Conservation (phyloP, 2,888 invertebrate species). For the Argyresthia albistria region DNA sequence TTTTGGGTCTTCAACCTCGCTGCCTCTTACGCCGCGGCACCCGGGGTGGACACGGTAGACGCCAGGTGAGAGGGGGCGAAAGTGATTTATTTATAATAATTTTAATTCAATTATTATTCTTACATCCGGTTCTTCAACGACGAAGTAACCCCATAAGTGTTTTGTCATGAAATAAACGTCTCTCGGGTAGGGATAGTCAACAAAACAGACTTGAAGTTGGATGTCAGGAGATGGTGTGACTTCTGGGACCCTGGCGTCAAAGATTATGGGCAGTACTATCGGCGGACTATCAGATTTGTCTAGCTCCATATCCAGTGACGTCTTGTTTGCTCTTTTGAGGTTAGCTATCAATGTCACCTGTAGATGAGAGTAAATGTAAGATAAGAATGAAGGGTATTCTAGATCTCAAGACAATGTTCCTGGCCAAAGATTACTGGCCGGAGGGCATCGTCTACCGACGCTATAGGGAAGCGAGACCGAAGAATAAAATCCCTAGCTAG, state of each 20-base stretch:
- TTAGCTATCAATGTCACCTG: slow-evolving; percentile 72
- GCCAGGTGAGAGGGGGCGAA: no score
- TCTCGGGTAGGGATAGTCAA: slow-evolving; percentile 66
- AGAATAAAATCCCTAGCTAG: no score
- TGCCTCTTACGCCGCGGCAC: no score
- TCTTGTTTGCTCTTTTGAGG: slow-evolving; percentile 51
- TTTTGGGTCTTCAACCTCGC: not conserved
- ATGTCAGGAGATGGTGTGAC: slow-evolving; percentile 64
- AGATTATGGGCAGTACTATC: slow-evolving; percentile 62
- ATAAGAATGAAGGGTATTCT: no score
- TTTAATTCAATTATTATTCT: not conserved
- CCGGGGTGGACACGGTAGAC: no score
- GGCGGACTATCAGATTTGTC: slow-evolving; percentile 72
- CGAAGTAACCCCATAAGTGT: slow-evolving; percentile 62
- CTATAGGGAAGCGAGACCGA: no score
- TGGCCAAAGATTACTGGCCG: no score
- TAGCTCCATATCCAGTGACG: slow-evolving; percentile 63
- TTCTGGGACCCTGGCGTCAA: slow-evolving; percentile 60
- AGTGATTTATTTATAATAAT: no score
- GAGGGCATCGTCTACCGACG: no score
- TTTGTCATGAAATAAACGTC: slow-evolving; percentile 59
- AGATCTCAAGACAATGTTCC: no score
- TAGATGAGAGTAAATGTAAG: slow-evolving; percentile 8
- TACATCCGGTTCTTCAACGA: slow-evolving; percentile 42
- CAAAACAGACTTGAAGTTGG: slow-evolving; percentile 69